Percentiles rank a stretch among this genome's conserved stretches.
phyloP scores from a whole-genome alignment of 2,113 vertebrate species.

The Uria aalge region DNA sequence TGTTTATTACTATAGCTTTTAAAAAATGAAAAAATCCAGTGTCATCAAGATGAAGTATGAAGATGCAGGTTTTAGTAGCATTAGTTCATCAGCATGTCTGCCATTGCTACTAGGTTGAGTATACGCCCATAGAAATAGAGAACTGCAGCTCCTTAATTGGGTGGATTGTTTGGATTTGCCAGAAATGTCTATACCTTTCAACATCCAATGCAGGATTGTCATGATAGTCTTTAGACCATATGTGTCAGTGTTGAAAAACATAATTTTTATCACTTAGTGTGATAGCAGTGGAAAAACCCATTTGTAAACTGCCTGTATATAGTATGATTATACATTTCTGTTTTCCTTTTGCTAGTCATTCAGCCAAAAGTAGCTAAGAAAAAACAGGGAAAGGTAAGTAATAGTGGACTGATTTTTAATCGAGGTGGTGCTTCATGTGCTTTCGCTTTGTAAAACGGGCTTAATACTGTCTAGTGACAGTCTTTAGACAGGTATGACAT shows the following conservation, averaged over 20 bases:
- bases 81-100: background rate
- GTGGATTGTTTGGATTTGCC: background rate
- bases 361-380: background rate
- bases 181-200: background rate
- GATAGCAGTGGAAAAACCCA: background rate
- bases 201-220: background rate
- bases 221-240: background rate
- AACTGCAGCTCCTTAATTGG: background rate
- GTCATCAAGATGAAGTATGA: background rate
- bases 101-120: background rate
- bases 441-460: background rate
- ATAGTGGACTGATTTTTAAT: background rate
- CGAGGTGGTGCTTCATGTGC: background rate
- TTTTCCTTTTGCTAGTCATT: background rate
- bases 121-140: background rate
- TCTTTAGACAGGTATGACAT: background rate
- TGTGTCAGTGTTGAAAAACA: background rate
- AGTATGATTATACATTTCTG: background rate
- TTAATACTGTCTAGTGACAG: background rate
- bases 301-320: background rate
- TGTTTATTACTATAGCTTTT: background rate
- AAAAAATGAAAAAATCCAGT: background rate
- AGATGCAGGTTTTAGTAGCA: background rate
- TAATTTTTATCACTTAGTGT: background rate
- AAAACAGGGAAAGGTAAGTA: background rate